These are phyloP conservation scores for Pachyrhynchus sulphureomaculatus DNA, from an alignment of 1,140 invertebrate genomes.

Conservation along the genomic window DNA sequence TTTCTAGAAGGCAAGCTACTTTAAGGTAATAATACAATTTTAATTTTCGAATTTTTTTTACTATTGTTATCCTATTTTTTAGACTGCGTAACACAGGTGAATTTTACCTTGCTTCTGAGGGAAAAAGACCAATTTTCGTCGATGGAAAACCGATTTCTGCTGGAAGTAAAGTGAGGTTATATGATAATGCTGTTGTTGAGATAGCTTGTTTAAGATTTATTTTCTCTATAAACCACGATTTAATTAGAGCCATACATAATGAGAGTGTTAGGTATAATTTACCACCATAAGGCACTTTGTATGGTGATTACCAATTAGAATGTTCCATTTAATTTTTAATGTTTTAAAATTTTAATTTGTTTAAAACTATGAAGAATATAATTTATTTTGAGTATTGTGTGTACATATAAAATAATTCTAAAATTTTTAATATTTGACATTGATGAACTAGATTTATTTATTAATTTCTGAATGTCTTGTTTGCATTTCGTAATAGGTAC, in stretches of 20 bases:
- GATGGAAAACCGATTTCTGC: slow-evolving; percentile 86
- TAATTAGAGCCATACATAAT: slow-evolving; percentile 61
- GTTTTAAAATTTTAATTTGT: no score
- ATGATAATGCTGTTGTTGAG: slow-evolving; percentile 94
- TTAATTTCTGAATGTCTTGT: no score
- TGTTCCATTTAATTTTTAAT: no score
- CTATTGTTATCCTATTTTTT: slow-evolving; percentile 56
- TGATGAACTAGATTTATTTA: no score
- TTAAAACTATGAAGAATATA: no score
- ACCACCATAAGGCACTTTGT: slow-evolving; percentile 25
- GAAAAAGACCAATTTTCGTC: slow-evolving; percentile 92
- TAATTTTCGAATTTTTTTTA: slow-evolving; percentile 4
- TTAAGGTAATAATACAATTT: slow-evolving; percentile 39
- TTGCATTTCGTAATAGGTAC: no score
- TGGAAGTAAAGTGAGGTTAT: slow-evolving; percentile 84
- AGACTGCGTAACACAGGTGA: slow-evolving; percentile 89
- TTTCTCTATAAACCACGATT: slow-evolving; percentile 90
- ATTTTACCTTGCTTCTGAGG: slow-evolving; percentile 92
- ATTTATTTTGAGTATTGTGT: no score
- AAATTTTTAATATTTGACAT: no score
- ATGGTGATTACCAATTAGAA: background rate
- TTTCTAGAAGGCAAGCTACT: slow-evolving; percentile 83
- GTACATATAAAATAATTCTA: no score
- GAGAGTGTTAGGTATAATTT: slow-evolving; percentile 48
- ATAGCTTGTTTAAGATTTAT: slow-evolving; percentile 88